These are phyloP conservation scores for Phorcus lineatus DNA, from an alignment of 2,888 invertebrate species.

Conservation along the genomic window DNA sequence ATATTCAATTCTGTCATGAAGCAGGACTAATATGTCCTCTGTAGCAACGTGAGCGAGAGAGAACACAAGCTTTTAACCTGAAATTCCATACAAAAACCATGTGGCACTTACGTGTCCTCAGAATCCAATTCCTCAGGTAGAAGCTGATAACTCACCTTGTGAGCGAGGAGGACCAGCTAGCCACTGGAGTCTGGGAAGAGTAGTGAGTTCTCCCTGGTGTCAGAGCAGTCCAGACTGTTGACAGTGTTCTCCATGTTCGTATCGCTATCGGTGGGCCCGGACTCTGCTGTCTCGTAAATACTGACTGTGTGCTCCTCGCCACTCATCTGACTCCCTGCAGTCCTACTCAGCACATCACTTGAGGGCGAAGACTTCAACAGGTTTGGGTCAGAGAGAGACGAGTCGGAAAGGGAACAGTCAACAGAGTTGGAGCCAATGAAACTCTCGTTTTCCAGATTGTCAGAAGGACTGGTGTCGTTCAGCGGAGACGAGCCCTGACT, in stretches of 20 bases:
- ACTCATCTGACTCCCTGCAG: constrained; percentile 15
- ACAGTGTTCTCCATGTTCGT: constrained; percentile 25
- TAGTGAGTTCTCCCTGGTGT: constrained; percentile 17
- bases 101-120: no score
- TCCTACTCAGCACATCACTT: constrained; percentile 30
- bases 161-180: constrained; percentile 8
- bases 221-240: not conserved
- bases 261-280: constrained; percentile 31
- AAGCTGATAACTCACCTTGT: not conserved
- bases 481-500: constrained; percentile 44
- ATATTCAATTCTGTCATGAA: no score
- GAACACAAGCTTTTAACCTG: no score
- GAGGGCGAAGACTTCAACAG: constrained; percentile 46
- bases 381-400: constrained; percentile 47
- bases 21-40: no score
- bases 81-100: no score
- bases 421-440: constrained; percentile 55
- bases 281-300: constrained; percentile 37
- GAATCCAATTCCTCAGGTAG: no score
- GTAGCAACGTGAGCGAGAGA: no score
- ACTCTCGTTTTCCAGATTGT: constrained; percentile 60
- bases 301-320: constrained; percentile 36
- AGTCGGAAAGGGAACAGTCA: constrained; percentile 55
- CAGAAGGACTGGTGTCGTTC: constrained; percentile 66
- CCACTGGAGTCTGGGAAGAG: constrained; percentile 37